A percentile compares a stretch with the other conserved stretches of the same genome.
Conservation (phyloP, 1,140 invertebrate species). For the Hesperophylax magnus region DNA sequence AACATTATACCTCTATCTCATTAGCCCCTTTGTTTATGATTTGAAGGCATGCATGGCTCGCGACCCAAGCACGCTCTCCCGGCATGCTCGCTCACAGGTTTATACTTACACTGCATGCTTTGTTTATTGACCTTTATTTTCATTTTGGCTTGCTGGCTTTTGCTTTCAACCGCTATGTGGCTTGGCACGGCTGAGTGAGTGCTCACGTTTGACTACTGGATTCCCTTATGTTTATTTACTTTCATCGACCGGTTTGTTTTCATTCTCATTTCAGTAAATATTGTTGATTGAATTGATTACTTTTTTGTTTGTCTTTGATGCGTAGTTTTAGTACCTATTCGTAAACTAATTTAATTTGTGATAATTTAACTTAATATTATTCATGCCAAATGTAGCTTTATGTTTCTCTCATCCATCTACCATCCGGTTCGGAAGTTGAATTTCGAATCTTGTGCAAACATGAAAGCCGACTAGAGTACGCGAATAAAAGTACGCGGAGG, state of each 20-base stretch:
- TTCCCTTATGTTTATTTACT: slow-evolving; percentile 22
- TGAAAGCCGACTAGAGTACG: background rate
- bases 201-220: slow-evolving; percentile 48
- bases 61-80: slow-evolving; percentile 57
- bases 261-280: slow-evolving; percentile 26
- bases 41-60: slow-evolving; percentile 40
- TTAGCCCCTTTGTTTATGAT: slow-evolving; percentile 54
- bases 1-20: slow-evolving; percentile 55
- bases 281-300: background rate
- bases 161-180: slow-evolving; percentile 46
- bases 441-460: no score
- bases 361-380: slow-evolving; percentile 24
- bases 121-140: slow-evolving; percentile 44
- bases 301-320: slow-evolving; percentile 26
- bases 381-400: slow-evolving; percentile 49
- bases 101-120: slow-evolving; percentile 43
- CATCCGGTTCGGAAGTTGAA: slow-evolving; percentile 30
- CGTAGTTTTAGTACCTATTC: slow-evolving; percentile 15
- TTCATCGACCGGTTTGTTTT: slow-evolving; percentile 18
- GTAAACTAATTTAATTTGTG: slow-evolving; percentile 19
- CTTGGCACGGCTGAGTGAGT: slow-evolving; percentile 56
- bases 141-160: slow-evolving; percentile 49
- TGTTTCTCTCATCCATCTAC: slow-evolving; percentile 37
- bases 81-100: slow-evolving; percentile 30
- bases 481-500: background rate